Base-by-base conservation (phyloP, 2,888 invertebrate species). In the Pandemis corylana region DNA sequence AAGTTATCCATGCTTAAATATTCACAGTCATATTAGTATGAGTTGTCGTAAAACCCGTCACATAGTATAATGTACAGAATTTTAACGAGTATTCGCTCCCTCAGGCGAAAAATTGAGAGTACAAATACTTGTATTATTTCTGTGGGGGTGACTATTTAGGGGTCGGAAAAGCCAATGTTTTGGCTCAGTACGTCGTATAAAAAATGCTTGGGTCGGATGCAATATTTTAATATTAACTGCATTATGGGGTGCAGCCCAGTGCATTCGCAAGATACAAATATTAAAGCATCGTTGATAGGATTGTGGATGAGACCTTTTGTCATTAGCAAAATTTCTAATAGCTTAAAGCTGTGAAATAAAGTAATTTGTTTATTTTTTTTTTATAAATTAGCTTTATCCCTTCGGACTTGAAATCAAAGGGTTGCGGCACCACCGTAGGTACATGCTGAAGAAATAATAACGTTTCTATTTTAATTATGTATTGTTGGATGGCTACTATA, bases 201-300 rank as follows among this genome's bases (percentile, higher is more conserved):
- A 91, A 94, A 94, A 90, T 92, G 91, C 90, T 90, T 89, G 90
- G 90, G 91, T 83, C 83, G 87, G 80, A 86, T 89, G 91, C 93
- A 93, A 94, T 94, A 94, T 94, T 93, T 94, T 94, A 93, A 93
- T 94, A 94, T 94, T 93, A 93, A 92, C 92, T 88, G 89, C 90
- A 87, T 91, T 90, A 89, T 90, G 85, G 93, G 91, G 90, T 88
- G 88, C 87, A 87, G 81, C 76, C 51, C 71, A 85, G 82, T 91
- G 92, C 90, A 90, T 89, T 87, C 83, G 81, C 75, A 68, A 28
- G 70, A 61, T 59, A 59, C 71, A 71, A 76, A 70, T 44, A 66
- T 76, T 70, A 15, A 44, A 44, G 65, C 62, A 72, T 56, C 81
- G 76, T 89, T 84, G 91, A 79, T 85, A 68, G 7, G 42, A 15